A percentile compares a stretch with the other conserved stretches of the same genome.
phyloP scores from a whole-genome alignment of 1,140 invertebrate genomes.

The Neuroterus valhalla region DNA sequence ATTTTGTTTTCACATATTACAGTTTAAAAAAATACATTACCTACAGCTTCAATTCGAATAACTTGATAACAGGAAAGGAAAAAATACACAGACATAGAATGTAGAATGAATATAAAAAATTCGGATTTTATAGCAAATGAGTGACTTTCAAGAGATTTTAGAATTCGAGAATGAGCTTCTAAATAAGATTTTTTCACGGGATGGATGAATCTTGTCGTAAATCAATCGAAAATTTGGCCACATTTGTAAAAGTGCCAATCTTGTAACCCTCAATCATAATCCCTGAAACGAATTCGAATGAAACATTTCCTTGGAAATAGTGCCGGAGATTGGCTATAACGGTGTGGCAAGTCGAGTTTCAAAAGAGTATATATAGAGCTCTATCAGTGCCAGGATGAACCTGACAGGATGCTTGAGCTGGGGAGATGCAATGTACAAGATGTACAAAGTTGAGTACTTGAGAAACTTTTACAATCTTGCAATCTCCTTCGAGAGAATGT shows the following conservation, averaged over 20 bases:
- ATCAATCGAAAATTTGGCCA: neutral
- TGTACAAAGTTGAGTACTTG: constrained; percentile 53
- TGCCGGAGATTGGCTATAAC: constrained; percentile 53
- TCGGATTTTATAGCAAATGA: too few relatives aligned
- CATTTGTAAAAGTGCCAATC: neutral
- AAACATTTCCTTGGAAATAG: constrained; percentile 53
- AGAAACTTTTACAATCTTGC: constrained; percentile 54
- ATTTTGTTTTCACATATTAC: too few relatives aligned
- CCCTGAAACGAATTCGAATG: constrained; percentile 38
- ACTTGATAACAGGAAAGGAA: too few relatives aligned
- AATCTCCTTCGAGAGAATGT: constrained; percentile 30
- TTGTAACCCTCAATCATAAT: constrained; percentile 2
- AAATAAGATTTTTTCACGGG: neutral
- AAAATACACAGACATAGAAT: too few relatives aligned
- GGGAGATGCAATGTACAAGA: constrained; percentile 51
- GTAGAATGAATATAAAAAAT: too few relatives aligned
- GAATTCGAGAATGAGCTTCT: neutral
- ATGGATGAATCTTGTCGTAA: neutral
- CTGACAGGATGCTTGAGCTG: neutral
- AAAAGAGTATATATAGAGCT: neutral
- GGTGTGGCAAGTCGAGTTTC: constrained; percentile 29
- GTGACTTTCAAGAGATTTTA: neutral
- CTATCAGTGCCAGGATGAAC: constrained; percentile 27
- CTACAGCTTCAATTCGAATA: too few relatives aligned
- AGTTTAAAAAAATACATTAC: too few relatives aligned